phyloP scores from a whole-genome alignment of 1,140 invertebrate genomes.

The Leptinotarsa defecta region DNA sequence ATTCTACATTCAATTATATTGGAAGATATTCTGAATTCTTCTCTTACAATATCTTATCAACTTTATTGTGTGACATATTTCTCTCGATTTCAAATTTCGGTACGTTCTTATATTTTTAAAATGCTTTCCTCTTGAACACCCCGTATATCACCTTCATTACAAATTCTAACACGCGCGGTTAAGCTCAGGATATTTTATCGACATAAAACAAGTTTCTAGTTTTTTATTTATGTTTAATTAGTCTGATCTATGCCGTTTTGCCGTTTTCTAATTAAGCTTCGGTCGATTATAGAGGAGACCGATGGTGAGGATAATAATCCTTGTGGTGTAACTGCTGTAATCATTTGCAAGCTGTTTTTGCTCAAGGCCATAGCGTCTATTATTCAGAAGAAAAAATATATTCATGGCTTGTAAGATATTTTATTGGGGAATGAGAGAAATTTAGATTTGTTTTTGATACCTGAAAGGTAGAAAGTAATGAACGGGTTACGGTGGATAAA shows the following conservation, averaged over 20 bases:
- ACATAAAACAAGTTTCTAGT: not conserved
- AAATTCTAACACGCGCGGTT: conserved; percentile 1
- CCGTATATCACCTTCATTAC: not conserved
- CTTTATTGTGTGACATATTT: too few species aligned
- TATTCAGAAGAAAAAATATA: too few species aligned
- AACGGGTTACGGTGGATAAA: too few species aligned
- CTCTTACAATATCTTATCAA: too few species aligned
- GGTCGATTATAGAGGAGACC: conserved; percentile 1
- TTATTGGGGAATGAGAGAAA: too few species aligned
- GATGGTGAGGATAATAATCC: not conserved
- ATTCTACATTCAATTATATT: too few species aligned
- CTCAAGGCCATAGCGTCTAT: not conserved
- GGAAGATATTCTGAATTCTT: too few species aligned
- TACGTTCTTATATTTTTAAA: too few species aligned
- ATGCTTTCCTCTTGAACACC: not conserved
- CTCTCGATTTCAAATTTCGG: too few species aligned
- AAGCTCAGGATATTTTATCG: not conserved
- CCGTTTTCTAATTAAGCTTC: not conserved
- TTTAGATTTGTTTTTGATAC: too few species aligned
- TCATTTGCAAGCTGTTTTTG: not conserved
- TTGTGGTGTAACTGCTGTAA: not conserved
- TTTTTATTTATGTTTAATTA: not conserved
- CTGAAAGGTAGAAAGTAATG: too few species aligned
- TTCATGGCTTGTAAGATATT: too few species aligned
- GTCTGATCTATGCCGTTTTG: conserved; percentile 5